Evolutionary conservation across 2,797 vertebrate genomes (phyloP).

Genomic region (Tympanoctomys barrerae): DNA sequence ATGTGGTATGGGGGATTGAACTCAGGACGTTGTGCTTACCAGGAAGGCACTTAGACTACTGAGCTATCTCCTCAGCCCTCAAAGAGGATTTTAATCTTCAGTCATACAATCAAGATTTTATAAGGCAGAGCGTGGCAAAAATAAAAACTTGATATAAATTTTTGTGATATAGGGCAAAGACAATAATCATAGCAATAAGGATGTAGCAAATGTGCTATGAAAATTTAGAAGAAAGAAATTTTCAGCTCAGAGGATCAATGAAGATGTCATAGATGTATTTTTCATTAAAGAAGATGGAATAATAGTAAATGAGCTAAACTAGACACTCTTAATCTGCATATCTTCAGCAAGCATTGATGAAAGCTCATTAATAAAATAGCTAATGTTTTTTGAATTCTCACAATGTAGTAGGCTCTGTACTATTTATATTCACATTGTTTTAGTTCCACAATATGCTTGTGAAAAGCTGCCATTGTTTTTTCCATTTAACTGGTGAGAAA

Average conservation of each 20-base stretch:
- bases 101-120: neutral
- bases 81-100: neutral
- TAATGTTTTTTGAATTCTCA: constrained; percentile 24
- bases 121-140: neutral
- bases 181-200: neutral
- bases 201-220: neutral
- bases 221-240: constrained; percentile 32
- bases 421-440: neutral
- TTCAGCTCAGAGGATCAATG: constrained; percentile 18
- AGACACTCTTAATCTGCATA: neutral
- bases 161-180: neutral
- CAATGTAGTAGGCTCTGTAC: neutral
- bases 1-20: too few species aligned
- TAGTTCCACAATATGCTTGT: neutral
- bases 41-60: too few species aligned
- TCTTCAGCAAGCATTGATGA: neutral
- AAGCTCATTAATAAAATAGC: neutral
- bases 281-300: constrained; percentile 4
- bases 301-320: neutral
- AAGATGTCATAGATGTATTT: neutral
- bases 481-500: neutral
- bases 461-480: neutral
- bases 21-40: too few species aligned
- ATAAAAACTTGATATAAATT: neutral
- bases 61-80: too few species aligned